Conservation (phyloP, 2,888 invertebrate genomes). For the Drosophila percnosoma region DNA sequence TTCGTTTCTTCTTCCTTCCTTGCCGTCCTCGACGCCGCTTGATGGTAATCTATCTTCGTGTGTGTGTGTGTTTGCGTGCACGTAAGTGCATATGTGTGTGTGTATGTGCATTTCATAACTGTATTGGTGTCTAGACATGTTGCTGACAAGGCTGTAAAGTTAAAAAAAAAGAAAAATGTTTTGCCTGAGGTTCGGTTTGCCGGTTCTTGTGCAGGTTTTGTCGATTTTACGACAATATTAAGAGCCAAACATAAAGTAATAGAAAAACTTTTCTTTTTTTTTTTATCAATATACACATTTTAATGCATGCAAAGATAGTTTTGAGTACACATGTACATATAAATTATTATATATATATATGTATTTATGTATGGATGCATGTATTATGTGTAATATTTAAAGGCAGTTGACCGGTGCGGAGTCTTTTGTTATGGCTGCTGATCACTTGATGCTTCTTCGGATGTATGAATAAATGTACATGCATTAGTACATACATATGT, state of each 20-base stretch:
- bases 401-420: constrained; percentile 27
- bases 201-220: constrained; percentile 44
- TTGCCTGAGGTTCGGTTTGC: constrained; percentile 49
- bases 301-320: neutral
- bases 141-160: constrained; percentile 62
- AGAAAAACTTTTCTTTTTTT: neutral
- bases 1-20: neutral
- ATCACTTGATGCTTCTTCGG: constrained; percentile 55
- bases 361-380: neutral
- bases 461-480: neutral
- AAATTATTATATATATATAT: neutral
- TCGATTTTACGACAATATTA: constrained; percentile 26
- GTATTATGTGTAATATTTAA: neutral
- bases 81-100: constrained; percentile 13
- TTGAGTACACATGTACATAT: neutral
- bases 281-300: constrained; percentile 12
- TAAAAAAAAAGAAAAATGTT: constrained; percentile 25
- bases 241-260: constrained; percentile 17
- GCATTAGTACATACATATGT: neutral
- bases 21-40: constrained; percentile 45
- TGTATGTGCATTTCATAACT: constrained; percentile 45
- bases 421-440: constrained; percentile 35
- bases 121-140: constrained; percentile 76
- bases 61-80: constrained; percentile 28
- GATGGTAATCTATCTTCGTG: constrained; percentile 58